Evolutionary conservation across 2,888 invertebrate genomes (phyloP).

Genomic region (Orthonychiurus folsomi): DNA sequence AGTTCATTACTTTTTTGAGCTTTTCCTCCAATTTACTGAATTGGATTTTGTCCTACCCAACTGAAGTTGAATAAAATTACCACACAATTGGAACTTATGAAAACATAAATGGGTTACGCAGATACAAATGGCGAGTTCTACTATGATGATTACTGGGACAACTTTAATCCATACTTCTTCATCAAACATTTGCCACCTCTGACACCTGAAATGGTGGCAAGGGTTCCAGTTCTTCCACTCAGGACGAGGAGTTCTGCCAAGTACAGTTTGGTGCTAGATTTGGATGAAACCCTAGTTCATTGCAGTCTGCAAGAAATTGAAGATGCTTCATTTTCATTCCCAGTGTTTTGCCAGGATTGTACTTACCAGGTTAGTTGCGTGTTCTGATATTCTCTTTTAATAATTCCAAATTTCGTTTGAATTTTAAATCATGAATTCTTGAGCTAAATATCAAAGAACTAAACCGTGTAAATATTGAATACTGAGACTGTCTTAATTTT

Average conservation of each 20-base stretch:
- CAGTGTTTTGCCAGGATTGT: slow-evolving; percentile 81
- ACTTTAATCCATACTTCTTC: slow-evolving; percentile 81
- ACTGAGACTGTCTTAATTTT: slow-evolving; percentile 17
- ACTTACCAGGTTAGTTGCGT: slow-evolving; percentile 69
- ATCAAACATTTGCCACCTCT: slow-evolving; percentile 82
- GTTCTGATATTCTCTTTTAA: slow-evolving; percentile 40
- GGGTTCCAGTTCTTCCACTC: slow-evolving; percentile 75
- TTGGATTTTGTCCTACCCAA: too few species aligned
- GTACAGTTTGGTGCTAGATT: slow-evolving; percentile 64
- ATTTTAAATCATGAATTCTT: too few species aligned
- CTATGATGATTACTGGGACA: slow-evolving; percentile 58
- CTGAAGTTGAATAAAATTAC: too few species aligned
- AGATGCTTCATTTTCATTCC: slow-evolving; percentile 88
- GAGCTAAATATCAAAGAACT: too few species aligned
- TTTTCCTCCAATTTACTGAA: too few species aligned
- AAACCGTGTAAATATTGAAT: too few species aligned
- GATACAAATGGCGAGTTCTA: slow-evolving; percentile 36
- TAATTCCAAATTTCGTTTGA: slow-evolving; percentile 3
- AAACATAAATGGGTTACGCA: slow-evolving; percentile 19
- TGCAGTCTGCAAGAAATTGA: slow-evolving; percentile 84
- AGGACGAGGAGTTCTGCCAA: slow-evolving; percentile 87
- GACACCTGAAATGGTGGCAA: slow-evolving; percentile 63
- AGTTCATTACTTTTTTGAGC: too few species aligned
- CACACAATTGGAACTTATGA: too few species aligned
- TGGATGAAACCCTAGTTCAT: slow-evolving; percentile 93